Conservation (phyloP, 2,888 invertebrate species). For the Agriopis marginaria region DNA sequence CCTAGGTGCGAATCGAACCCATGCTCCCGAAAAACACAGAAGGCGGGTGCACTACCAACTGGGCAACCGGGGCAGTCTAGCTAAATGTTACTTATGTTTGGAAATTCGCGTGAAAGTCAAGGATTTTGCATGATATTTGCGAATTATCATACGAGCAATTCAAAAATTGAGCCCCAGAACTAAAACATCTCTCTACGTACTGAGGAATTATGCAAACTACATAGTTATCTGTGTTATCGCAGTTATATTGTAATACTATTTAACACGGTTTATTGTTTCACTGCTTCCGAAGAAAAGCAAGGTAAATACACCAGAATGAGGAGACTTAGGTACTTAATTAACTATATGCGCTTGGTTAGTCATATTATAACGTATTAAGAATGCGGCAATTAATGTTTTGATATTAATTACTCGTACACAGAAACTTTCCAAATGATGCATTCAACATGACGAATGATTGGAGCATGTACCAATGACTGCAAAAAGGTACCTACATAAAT, state of each 20-base stretch:
- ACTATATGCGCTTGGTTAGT: slow-evolving; percentile 3
- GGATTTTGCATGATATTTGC: no score
- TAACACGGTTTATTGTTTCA: slow-evolving; percentile 13
- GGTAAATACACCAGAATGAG: slow-evolving; percentile 14
- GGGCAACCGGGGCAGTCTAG: no score
- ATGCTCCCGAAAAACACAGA: no score
- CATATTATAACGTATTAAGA: not conserved
- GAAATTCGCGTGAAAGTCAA: no score
- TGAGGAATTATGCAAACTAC: slow-evolving; percentile 2
- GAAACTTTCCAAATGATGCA: not conserved
- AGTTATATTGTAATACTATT: slow-evolving; percentile 36
- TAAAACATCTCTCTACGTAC: not conserved
- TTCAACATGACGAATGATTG: not conserved
- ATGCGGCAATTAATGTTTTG: not conserved
- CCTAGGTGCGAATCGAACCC: no score
- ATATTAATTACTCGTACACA: not conserved
- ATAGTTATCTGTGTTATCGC: slow-evolving; percentile 27
- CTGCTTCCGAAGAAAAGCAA: slow-evolving; percentile 23
- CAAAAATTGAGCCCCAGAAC: not conserved
- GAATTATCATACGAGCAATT: no score
- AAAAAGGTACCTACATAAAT: no score
- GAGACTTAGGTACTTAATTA: slow-evolving; percentile 18
- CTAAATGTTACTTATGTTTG: no score
- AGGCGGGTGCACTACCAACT: no score
- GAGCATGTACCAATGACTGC: no score